Evolutionary conservation across 2,888 invertebrate genomes (phyloP).

Genomic region (Thyatira batis): DNA sequence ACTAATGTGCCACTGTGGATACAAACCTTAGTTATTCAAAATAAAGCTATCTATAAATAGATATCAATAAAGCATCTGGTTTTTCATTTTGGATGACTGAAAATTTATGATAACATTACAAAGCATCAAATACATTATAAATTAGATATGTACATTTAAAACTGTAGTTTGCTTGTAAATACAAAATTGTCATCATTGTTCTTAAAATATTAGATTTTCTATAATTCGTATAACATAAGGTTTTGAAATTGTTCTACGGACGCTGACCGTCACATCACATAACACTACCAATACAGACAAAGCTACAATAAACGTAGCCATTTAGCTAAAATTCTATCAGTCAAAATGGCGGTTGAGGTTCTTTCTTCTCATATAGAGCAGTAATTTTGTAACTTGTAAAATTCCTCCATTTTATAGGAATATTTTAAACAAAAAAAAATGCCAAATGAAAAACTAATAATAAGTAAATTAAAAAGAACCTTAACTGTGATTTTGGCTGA

Average conservation of each 20-base stretch:
- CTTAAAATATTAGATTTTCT: background rate
- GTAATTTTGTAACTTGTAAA: no score
- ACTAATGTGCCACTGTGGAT: no score
- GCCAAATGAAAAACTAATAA: no score
- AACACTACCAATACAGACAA: slow-evolving; percentile 1
- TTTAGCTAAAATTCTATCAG: background rate
- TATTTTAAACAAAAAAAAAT: no score
- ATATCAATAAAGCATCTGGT: no score
- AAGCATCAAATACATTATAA: background rate
- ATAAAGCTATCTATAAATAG: background rate
- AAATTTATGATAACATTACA: background rate
- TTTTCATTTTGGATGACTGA: no score
- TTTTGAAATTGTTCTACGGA: slow-evolving; percentile 1
- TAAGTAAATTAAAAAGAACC: no score
- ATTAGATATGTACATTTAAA: background rate
- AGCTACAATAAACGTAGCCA: background rate
- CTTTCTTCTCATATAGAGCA: no score
- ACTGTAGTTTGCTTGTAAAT: background rate
- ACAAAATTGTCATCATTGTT: slow-evolving; percentile 1
- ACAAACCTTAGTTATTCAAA: no score
- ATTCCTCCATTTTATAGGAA: no score
- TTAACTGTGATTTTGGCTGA: no score
- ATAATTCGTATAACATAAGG: background rate
- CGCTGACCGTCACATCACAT: slow-evolving; percentile 10
- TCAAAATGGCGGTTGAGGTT: no score